A percentile compares a stretch with the other conserved stretches of the same genome.
These are phyloP conservation scores for Atopsyche davidsoni DNA, from an alignment of 1,140 invertebrate genomes.

Conservation along the genomic window DNA sequence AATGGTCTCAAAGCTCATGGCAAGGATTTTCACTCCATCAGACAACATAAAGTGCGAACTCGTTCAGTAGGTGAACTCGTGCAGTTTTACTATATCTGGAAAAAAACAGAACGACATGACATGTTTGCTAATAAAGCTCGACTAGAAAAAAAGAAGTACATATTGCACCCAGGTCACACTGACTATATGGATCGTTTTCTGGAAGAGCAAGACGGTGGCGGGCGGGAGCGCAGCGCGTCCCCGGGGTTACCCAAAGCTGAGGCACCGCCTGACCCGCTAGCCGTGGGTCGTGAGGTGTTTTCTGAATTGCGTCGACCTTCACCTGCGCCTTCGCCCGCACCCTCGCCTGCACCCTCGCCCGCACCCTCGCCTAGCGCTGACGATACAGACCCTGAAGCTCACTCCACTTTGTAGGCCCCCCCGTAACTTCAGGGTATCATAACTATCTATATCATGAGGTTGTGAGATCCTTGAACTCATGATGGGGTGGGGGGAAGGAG, in stretches of 20 bases:
- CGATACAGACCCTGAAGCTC: constrained; percentile 22
- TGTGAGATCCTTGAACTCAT: too few relatives aligned
- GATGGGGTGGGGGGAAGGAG: too few relatives aligned
- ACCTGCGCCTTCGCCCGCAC: constrained; percentile 36
- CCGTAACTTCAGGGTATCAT: not conserved
- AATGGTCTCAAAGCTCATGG: constrained; percentile 86
- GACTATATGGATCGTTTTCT: constrained; percentile 85
- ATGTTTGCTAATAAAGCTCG: constrained; percentile 78
- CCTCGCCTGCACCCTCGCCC: constrained; percentile 36
- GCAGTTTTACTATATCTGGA: constrained; percentile 98
- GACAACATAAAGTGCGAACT: constrained; percentile 89
- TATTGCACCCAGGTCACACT: constrained; percentile 75
- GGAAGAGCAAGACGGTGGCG: constrained; percentile 66
- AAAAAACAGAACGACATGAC: constrained; percentile 96
- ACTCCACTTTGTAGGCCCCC: constrained; percentile 16
- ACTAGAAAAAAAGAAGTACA: constrained; percentile 83
- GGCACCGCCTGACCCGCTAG: constrained; percentile 42
- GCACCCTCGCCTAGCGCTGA: constrained; percentile 33
- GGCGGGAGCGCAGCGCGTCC: constrained; percentile 40
- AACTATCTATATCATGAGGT: too few relatives aligned
- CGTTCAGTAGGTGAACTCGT: constrained; percentile 94
- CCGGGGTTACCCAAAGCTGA: constrained; percentile 44
- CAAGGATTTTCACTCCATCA: constrained; percentile 94
- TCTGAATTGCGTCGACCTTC: constrained; percentile 35
- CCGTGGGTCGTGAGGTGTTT: constrained; percentile 46